Percentiles rank a stretch among this genome's conserved stretches.
Evolutionary conservation across 2,113 vertebrate species (phyloP).

Genomic region (Hemibagrus wyckioides): DNA sequence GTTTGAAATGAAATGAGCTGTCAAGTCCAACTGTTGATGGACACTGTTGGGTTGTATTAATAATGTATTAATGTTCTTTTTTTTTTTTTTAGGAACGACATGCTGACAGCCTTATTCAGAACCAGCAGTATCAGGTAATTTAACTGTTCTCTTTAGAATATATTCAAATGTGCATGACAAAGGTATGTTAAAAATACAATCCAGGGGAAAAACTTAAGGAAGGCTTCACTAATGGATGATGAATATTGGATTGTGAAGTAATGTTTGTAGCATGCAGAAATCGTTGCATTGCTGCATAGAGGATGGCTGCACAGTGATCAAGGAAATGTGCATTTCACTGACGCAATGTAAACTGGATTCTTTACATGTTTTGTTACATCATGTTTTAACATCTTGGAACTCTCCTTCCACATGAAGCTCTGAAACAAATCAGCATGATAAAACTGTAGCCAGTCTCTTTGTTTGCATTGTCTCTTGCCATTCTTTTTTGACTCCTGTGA

Average conservation of each 20-base stretch:
- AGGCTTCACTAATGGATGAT: background rate
- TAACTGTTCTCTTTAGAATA: background rate
- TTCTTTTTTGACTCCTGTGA: background rate
- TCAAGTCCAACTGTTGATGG: background rate
- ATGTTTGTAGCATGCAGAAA: background rate
- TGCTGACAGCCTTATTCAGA: conserved; percentile 55
- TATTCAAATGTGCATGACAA: background rate
- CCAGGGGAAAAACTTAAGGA: no score
- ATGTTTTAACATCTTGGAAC: background rate
- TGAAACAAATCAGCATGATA: background rate
- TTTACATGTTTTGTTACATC: background rate
- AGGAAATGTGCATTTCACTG: background rate
- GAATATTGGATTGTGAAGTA: background rate
- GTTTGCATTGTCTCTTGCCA: background rate
- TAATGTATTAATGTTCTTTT: no score
- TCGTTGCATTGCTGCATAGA: background rate
- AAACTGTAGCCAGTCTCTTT: no score
- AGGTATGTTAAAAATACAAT: no score
- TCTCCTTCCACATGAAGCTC: background rate
- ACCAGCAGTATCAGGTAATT: conserved; percentile 58
- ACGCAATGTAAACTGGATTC: background rate
- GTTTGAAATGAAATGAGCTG: background rate
- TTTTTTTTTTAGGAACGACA: conserved; percentile 48
- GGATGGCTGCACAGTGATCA: background rate
- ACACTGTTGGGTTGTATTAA: conserved; percentile 3